Evolutionary conservation across 2,888 invertebrate species (phyloP), one percentile per base, ranked within the genome.

Genomic region (Drosophila melanocephala): DNA sequence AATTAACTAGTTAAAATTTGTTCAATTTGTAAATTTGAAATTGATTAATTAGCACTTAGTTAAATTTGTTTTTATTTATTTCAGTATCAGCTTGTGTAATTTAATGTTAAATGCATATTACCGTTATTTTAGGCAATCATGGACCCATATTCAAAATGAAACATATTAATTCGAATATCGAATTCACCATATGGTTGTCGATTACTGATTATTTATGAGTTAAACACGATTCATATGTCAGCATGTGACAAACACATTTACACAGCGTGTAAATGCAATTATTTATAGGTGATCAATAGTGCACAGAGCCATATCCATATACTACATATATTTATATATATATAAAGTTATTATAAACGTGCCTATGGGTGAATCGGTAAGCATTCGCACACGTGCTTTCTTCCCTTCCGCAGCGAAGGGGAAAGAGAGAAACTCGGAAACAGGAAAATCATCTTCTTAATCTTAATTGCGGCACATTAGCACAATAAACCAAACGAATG

Each of bases 401-500:
- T 12, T 28, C 26, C 19, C 22, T 28, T 44, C n/a, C 7, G 22
- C n/a, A 16, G 44, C 52, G 10, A 28, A 9, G 33, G 14, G 30
- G 32, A 56, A 28, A 35, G 42, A 51, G 22, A 30, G 53, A n/a
- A 53, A 53, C 61, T 35, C 69, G 58, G 61, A 79, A 75, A 61
- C 79, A 83, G 85, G 83, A 92, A 89, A 91, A 85, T 83, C 90
- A 87, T 92, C 86, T 84, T 90, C 91, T 92, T 92, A 93, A 92
- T 93, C 93, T 93, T 92, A 93, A 92, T 92, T 93, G 92, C 87
- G 87, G 87, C 93, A 92, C 93, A 93, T 92, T 92, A 93, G 90
- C 91, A 91, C 91, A 90, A 91, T 92, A 92, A 92, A 92, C 91
- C 91, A 91, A 91, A 92, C 83, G 91, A 91, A 92, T 92, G 91